Conservation (phyloP, 2,113 vertebrate genomes). For the Dasyornis broadbenti region DNA sequence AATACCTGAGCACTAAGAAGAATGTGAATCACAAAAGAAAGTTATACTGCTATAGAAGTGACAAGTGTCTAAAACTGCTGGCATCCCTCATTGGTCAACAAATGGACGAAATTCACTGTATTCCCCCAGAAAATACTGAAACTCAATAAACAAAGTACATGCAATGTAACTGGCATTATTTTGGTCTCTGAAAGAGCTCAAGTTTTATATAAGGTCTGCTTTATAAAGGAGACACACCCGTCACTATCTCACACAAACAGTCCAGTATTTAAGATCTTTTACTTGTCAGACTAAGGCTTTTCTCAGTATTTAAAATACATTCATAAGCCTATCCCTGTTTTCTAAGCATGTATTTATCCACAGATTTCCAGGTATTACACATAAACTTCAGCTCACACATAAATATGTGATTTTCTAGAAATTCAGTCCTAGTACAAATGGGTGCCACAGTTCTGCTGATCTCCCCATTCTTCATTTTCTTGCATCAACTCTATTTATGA, state of each 20-base stretch:
- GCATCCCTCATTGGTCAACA: background rate
- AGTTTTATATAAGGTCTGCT: background rate
- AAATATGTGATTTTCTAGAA: background rate
- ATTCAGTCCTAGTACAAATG: background rate
- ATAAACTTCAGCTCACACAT: background rate
- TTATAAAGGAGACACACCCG: background rate
- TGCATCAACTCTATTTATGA: background rate
- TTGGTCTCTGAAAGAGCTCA: constrained; percentile 29
- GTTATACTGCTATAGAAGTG: background rate
- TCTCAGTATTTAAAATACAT: background rate
- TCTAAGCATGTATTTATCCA: background rate
- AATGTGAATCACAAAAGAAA: background rate
- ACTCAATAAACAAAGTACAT: background rate
- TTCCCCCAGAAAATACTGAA: constrained; percentile 49
- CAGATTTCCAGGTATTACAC: background rate
- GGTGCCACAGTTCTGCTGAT: background rate
- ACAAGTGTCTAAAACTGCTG: background rate
- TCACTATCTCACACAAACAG: background rate
- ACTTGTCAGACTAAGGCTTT: background rate
- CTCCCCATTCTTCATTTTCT: background rate
- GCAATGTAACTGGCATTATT: constrained; percentile 42
- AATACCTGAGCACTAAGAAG: constrained; percentile 9
- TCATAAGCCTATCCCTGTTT: background rate
- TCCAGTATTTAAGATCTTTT: background rate
- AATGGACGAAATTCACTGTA: constrained; percentile 39